Base-by-base conservation (phyloP, 2,113 vertebrate species). In the Sisor rabdophorus region DNA sequence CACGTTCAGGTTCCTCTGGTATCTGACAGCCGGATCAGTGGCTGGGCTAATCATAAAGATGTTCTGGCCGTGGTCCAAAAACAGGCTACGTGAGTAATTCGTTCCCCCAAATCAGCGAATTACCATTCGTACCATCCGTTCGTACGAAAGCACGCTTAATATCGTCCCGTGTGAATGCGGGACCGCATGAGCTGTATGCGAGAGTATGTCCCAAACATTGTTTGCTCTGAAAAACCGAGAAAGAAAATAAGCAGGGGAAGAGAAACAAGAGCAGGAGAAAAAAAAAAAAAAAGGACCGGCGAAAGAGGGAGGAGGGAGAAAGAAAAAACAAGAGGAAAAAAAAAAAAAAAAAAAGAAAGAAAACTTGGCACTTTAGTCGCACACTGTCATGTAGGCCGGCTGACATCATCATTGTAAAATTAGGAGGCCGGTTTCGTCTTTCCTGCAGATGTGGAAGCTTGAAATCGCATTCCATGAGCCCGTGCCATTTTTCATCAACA, bases 401-500 rank as follows among this genome's bases (percentile, higher is more conserved):
- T 96, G 94, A 97, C 93, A 96, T 97, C 94, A 96, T 92, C 91
- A 91, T 87, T 93, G 91, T 93, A 92, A 95, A 96, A 95, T 95
- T 92, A 94, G 92, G 92, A 93, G 89, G 82, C 89, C 87, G 91
- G 91, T 92, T 93, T 92, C 89, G 86, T 93, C 92, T 93, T 95
- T 92, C 93, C 91, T 94, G 94, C 94, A 97, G 94, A 97, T 96
- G 94, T 94, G 92, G 91, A 93, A 92, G 91, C 90, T 90, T 93
- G 93, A 93, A 94, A 93, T 92, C 87, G 91, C 93, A 95, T 95
- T 95, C 95, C 92, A 91, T 93, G 93, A 93, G 91, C 89, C 91
- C 82, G 89, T 94, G 94, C 94, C 95, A 95, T 94, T 92, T 95
- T 95, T 94, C 94, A 95, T 94, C 94, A 94, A 91, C 85, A 90